Conservation (phyloP, 2,113 vertebrate genomes). For the Anser cygnoides region DNA sequence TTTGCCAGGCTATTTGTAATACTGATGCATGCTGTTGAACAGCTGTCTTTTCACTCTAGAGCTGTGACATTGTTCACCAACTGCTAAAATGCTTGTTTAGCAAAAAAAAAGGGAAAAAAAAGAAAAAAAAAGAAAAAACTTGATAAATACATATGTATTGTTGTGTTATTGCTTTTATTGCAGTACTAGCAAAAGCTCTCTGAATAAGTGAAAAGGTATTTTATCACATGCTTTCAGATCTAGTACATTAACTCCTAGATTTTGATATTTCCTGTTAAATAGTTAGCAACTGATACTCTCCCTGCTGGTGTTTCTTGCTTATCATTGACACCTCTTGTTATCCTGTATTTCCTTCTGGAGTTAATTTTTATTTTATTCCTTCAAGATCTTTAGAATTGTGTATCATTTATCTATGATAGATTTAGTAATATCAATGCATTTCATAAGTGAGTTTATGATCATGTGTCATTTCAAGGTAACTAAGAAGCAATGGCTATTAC, state of each 20-base stretch:
- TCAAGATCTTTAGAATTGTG: not conserved
- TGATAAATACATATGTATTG: not conserved
- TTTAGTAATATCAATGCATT: not conserved
- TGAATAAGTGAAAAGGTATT: not conserved
- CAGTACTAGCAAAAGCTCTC: not conserved
- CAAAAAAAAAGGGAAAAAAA: not conserved
- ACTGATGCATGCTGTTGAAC: not conserved
- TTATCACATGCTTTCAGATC: not conserved
- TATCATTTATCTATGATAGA: not conserved
- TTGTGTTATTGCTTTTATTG: not conserved
- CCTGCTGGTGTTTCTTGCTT: not conserved
- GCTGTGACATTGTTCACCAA: not conserved
- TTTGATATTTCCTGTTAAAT: not conserved
- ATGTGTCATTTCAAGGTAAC: not conserved
- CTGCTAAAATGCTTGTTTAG: not conserved
- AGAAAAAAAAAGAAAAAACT: not conserved
- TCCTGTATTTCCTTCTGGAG: not conserved
- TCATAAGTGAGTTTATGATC: not conserved
- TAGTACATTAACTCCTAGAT: not conserved
- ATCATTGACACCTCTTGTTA: not conserved
- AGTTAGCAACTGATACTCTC: not conserved
- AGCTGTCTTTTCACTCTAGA: not conserved
- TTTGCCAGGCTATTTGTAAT: not conserved
- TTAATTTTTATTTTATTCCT: not conserved
- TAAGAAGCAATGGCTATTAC: not conserved